These are phyloP conservation scores for Brachionus manjavacas DNA, from an alignment of 1,140 invertebrate species.

Conservation along the genomic window DNA sequence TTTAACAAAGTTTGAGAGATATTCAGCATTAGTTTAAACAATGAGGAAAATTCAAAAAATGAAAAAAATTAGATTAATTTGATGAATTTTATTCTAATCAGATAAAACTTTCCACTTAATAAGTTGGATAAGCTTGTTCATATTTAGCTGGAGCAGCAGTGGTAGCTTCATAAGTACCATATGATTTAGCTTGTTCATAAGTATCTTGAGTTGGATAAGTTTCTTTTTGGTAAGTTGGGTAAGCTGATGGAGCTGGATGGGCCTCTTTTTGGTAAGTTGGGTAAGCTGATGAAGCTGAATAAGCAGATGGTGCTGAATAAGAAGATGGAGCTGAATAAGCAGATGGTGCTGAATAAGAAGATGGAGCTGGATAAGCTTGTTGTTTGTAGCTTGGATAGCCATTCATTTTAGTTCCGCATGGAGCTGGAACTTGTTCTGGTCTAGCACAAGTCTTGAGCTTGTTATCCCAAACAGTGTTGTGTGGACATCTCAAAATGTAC, in stretches of 20 bases:
- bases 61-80: too few relatives aligned
- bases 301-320: neutral
- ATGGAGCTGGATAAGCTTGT: neutral
- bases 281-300: neutral
- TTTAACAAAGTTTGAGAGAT: too few relatives aligned
- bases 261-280: neutral
- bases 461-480: neutral
- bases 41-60: too few relatives aligned
- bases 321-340: neutral
- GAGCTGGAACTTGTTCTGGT: neutral
- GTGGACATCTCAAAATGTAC: conserved; percentile 20
- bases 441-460: neutral
- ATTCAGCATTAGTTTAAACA: too few relatives aligned
- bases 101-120: neutral
- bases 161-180: neutral
- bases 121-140: neutral
- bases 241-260: neutral
- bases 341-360: too few relatives aligned
- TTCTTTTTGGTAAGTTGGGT: neutral
- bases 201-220: neutral
- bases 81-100: neutral
- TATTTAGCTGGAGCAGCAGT: neutral
- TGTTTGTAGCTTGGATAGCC: neutral
- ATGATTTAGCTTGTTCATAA: neutral
- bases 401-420: neutral